These are phyloP conservation scores for Chloroceryle inda DNA, from an alignment of 2,797 vertebrate species.

Conservation along the genomic window DNA sequence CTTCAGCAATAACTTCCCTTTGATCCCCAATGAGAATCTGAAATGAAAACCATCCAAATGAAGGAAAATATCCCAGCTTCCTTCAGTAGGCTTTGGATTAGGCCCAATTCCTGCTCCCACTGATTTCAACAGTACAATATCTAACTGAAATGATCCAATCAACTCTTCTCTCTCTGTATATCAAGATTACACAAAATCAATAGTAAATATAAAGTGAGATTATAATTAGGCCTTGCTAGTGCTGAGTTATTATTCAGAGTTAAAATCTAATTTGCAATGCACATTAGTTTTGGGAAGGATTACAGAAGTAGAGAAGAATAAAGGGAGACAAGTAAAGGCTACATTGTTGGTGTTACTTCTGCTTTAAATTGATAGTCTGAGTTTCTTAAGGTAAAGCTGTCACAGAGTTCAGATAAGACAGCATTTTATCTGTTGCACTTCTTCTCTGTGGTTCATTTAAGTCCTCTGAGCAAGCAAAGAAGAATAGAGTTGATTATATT, in stretches of 20 bases:
- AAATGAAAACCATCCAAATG: not conserved
- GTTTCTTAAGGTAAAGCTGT: not conserved
- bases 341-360: not conserved
- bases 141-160: not conserved
- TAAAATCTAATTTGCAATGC: constrained; percentile 49
- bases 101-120: not conserved
- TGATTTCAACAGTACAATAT: constrained; percentile 3
- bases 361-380: not conserved
- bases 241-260: constrained; percentile 35
- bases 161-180: constrained; percentile 25
- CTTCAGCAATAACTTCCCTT: not conserved
- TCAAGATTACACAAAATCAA: constrained; percentile 30
- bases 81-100: not conserved
- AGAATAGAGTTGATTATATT: constrained; percentile 27
- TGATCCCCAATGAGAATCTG: not conserved
- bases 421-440: not conserved
- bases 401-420: not conserved
- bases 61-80: not conserved
- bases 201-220: constrained; percentile 27
- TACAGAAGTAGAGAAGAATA: constrained; percentile 1
- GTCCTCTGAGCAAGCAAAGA: not conserved
- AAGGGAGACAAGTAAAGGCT: not conserved
- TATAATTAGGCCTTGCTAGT: constrained; percentile 32
- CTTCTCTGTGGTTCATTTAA: not conserved
- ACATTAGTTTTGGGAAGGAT: not conserved